phyloP scores from a whole-genome alignment of 2,888 invertebrate genomes.

The Zygaena filipendulae region DNA sequence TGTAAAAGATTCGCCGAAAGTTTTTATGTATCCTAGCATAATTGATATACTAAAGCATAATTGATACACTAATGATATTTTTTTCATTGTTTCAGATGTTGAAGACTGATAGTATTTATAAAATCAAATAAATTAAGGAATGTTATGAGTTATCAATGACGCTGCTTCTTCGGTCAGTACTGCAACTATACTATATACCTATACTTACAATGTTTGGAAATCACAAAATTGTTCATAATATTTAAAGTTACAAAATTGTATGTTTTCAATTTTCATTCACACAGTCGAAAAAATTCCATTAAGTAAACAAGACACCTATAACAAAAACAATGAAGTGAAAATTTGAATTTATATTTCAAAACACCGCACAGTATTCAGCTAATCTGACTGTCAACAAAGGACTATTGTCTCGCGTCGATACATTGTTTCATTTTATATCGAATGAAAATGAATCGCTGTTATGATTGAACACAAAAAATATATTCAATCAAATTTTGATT shows the following conservation, averaged over 20 bases:
- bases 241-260: too few species aligned
- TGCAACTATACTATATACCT: slow-evolving; percentile 15
- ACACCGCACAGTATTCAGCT: slow-evolving; percentile 64
- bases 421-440: slow-evolving; percentile 61
- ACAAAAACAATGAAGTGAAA: slow-evolving; percentile 57
- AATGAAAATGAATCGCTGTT: slow-evolving; percentile 62
- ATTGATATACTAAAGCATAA: too few species aligned
- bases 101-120: slow-evolving; percentile 56
- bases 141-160: slow-evolving; percentile 45
- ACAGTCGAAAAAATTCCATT: too few species aligned
- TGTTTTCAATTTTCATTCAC: too few species aligned
- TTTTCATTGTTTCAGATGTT: slow-evolving; percentile 58
- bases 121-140: slow-evolving; percentile 32
- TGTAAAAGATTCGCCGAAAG: too few species aligned
- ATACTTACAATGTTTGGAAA: too few species aligned
- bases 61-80: too few species aligned
- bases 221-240: too few species aligned
- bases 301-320: slow-evolving; percentile 19
- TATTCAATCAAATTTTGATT: slow-evolving; percentile 57
- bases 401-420: slow-evolving; percentile 57
- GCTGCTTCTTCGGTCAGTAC: slow-evolving; percentile 37
- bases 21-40: too few species aligned
- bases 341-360: slow-evolving; percentile 50
- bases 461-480: slow-evolving; percentile 58
- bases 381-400: slow-evolving; percentile 63